Evolutionary conservation across 2,113 vertebrate species (phyloP).

Genomic region (Entomyzon cyanotis): DNA sequence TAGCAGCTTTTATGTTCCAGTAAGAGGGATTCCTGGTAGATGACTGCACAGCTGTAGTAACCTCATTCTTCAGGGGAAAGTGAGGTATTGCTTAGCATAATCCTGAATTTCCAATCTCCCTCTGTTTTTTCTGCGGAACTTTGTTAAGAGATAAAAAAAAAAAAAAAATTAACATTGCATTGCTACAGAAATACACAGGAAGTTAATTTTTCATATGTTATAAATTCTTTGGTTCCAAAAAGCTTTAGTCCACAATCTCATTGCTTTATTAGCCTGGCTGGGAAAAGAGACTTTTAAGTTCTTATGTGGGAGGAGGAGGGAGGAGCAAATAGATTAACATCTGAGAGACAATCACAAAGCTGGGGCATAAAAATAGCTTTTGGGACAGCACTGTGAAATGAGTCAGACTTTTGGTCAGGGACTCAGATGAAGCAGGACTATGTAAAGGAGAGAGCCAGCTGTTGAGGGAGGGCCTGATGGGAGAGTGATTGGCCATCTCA

Average conservation of each 20-base stretch:
- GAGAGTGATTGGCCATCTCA: neutral
- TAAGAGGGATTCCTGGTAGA: neutral
- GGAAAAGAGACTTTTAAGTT: neutral
- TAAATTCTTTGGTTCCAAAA: neutral
- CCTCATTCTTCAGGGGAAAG: neutral
- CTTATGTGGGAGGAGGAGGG: neutral
- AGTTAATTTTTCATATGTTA: neutral
- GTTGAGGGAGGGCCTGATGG: neutral
- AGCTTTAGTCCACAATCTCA: neutral
- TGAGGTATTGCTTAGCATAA: neutral
- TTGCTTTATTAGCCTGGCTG: neutral
- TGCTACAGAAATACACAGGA: neutral
- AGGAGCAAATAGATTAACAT: neutral
- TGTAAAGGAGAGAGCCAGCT: neutral
- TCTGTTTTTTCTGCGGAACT: neutral
- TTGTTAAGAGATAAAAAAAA: neutral
- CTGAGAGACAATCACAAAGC: neutral
- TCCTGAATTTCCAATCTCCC: neutral
- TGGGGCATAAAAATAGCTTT: neutral
- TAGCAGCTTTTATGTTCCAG: neutral
- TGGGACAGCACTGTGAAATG: neutral
- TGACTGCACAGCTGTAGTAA: neutral
- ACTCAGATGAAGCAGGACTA: fast-evolving
- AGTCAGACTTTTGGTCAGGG: neutral
- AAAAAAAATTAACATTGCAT: neutral